Evolutionary conservation across 2,797 vertebrate species (phyloP), one percentile per base, ranked within the genome.

Genomic region (Oryzias sinensis): DNA sequence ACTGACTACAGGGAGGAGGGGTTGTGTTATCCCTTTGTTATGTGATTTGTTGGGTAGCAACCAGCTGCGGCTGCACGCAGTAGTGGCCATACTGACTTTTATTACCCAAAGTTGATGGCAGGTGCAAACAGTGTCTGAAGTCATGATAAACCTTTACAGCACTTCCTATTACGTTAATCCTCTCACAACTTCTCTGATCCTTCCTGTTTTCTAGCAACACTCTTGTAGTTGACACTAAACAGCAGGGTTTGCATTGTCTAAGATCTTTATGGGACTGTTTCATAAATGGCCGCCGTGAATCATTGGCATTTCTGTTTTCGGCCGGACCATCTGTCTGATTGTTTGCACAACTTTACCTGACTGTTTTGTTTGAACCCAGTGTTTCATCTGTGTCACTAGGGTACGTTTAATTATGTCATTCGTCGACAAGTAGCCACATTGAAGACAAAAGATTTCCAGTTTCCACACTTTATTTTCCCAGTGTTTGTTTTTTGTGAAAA

Each of bases 151-250:
- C 64, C 67, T 87, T 87, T 87, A 88, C 65, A 60, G 70, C 71
- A 46, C 53, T 50, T 49, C 29, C 51, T 58, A 62, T 88, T 85
- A 85, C 74, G 70, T 72, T 75, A 54, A 74, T 46, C 65, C 68
- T 47, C 72, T 75, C 77, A 58, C 68, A 75, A 75, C 61, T 56
- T 49, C 61, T 66, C 45, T 16, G 9, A 16, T 8, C 54, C 81
- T 87, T 88, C 82, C 87, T 79, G 82, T 87, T 91, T 84, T 74
- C 71, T 68, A 53, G 70, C 86, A 77, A 66, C 53, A 43, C 55
- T 25, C 54, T 46, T 77, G 50, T 62, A 25, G 27, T 73, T 82
- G 54, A 65, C 42, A 47, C 56, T 48, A 22, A 14, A 0, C 18
- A 45, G 66, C 59, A 17, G 42, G 17, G 62, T 58, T 41, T 56